Evolutionary conservation across 2,888 invertebrate species (phyloP), one percentile per base, ranked within the genome.

Genomic region (Nymphalis polychloros): DNA sequence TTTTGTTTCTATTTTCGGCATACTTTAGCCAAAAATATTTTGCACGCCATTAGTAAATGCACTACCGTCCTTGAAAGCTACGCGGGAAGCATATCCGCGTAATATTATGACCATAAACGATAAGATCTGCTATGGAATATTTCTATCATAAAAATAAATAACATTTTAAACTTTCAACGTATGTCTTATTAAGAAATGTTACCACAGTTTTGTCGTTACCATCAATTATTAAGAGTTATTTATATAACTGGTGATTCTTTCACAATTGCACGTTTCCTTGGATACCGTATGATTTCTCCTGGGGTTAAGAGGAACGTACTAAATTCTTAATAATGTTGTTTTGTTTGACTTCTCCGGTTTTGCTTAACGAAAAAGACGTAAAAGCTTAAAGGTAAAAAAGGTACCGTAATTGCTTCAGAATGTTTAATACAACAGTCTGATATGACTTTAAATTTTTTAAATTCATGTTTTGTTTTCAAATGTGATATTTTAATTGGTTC

Each of bases 161-260:
- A 46, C 61, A 48, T 27, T 53, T 27, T 50, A 68, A 68, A 35
- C 63, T 63, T 46, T 50, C 19, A 48, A 59, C 46, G 50, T 64
- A 50, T 41, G 23, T 52, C 67, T 60, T 65, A 52, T 55, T 67
- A 68, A 66, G 64, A 68, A 64, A 62, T 66, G 70, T 59, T 64
- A 48, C 65, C 64, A 59, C 59, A 31, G 41, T 23, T 46, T 41
- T 76, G 76, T 75, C 74, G 73, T 72, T 57, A 61, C 49, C 64
- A 77, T 81, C 74, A 79, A 79, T 78, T 79, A 81, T 81, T 79
- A 70, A 80, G 41, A 72, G 64, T 72, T 74, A n/a, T n/a, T n/a
- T n/a, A n/a, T n/a, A 76, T 76, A 78, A 78, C 77, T 71, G 71
- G 71, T 55, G 73, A 78, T 76, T 78, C 75, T 78, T 76, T 74